Base-by-base conservation (phyloP, 2,113 vertebrate genomes). In the Hirundichthys speculiger region DNA sequence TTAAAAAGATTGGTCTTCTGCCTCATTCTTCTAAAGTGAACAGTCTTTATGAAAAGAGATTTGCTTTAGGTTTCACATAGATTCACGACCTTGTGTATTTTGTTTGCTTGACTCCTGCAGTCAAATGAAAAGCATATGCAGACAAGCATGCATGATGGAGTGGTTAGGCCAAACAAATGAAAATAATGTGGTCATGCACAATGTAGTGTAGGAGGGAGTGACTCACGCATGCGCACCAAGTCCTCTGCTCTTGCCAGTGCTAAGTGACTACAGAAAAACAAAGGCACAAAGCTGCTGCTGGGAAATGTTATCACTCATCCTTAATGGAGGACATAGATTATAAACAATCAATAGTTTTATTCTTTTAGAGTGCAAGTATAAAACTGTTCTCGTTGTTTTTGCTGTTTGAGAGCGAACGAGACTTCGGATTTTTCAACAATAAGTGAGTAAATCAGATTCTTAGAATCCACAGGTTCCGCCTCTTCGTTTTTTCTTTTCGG, bases 191-290 rank as follows among this genome's bases (percentile, higher is more conserved):
- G n/a, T 54, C 64, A 50, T 66, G 59, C 70, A 64, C 48, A 42
- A 40, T 55, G 64, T 62, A 27, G 64, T 50, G 77, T 67, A 16
- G 54, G 79, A 77, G 83, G 85, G 89, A 88, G 82, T 74, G 79
- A 75, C 75, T 70, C 60, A 42, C 92, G 89, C 92, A 93, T 91
- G 92, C 92, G 92, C 64, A 72, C 40, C 52, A 41, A 14, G 65
- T 49, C 45, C 40, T 27, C 39, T 6, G 61, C 54, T 41, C 25
- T 40, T 78, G 42, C 75, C 58, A 56, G 62, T 40, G 57, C 22
- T 69, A 83, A 87, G 85, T 86, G 88, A 77, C 69, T 80, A 76
- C 63, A 85, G 84, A 51, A 19, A 88, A 90, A 91, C 86, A 90
- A 90, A 91, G 84, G 72, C 83, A 67, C 80, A 10, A 56, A 85